Evolutionary conservation across 1,140 invertebrate genomes (phyloP).

Genomic region (Anastrepha obliqua): DNA sequence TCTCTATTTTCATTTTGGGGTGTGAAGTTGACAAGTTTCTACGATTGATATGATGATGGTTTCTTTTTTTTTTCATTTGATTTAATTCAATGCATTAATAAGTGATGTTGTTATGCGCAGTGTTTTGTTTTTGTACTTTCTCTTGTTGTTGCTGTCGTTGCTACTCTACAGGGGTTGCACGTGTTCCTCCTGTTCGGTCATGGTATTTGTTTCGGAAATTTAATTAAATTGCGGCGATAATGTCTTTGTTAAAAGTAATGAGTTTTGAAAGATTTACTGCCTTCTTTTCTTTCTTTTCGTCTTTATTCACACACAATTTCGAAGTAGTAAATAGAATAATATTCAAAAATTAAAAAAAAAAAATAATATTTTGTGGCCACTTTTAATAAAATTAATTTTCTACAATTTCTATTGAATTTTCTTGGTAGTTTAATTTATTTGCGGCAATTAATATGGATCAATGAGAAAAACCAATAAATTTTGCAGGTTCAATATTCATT

Average conservation of each 20-base stretch:
- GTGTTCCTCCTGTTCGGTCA: not conserved
- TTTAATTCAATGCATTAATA: constrained; percentile 20
- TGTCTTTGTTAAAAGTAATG: constrained; percentile 50
- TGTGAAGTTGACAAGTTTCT: constrained; percentile 51
- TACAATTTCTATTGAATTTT: not conserved
- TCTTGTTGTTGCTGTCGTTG: not conserved
- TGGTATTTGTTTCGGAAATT: constrained; percentile 11
- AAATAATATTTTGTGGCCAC: not conserved
- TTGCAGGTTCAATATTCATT: too few relatives aligned
- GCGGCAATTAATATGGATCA: not conserved
- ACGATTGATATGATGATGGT: constrained; percentile 32
- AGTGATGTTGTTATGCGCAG: not conserved
- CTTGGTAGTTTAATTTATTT: not conserved
- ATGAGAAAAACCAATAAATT: too few relatives aligned
- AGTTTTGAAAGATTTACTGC: constrained; percentile 19
- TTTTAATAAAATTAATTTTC: not conserved
- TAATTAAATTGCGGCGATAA: constrained; percentile 31
- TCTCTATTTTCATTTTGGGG: not conserved
- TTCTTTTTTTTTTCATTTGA: constrained; percentile 28
- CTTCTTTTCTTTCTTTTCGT: not conserved
- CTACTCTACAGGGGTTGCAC: constrained; percentile 29
- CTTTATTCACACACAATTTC: not conserved
- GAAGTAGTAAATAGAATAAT: not conserved
- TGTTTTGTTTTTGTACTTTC: not conserved
- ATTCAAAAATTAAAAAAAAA: not conserved